Evolutionary conservation across 2,888 invertebrate genomes (phyloP).

Genomic region (Lacanobia oleracea): DNA sequence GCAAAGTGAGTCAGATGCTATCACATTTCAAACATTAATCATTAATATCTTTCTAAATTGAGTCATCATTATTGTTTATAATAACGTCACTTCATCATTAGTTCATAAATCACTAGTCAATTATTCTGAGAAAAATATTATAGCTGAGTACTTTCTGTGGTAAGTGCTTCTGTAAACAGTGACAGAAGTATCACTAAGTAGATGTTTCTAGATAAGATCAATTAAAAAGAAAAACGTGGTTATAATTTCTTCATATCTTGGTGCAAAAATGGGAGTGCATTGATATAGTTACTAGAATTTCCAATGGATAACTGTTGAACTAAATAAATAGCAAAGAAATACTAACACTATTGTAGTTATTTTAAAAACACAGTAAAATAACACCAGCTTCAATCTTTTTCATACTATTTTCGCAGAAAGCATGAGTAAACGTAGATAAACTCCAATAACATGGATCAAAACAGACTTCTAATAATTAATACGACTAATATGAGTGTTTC

Average conservation of each 20-base stretch:
- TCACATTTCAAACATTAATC: constrained; percentile 27
- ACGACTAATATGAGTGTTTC: background rate
- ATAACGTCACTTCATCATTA: constrained; percentile 3
- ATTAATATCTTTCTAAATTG: constrained; percentile 22
- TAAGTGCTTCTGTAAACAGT: background rate
- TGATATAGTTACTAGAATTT: background rate
- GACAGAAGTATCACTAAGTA: background rate
- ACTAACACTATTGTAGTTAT: background rate
- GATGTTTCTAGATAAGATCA: background rate
- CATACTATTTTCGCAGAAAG: background rate
- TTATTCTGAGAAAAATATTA: background rate
- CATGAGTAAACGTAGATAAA: background rate
- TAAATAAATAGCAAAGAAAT: background rate
- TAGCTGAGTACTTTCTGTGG: background rate
- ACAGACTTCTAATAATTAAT: background rate
- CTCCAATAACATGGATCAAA: background rate
- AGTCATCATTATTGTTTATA: constrained; percentile 23
- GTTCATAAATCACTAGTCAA: background rate
- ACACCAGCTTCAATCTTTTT: background rate
- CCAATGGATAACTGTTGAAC: background rate
- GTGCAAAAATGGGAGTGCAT: background rate
- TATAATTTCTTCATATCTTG: background rate
- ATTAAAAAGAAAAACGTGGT: background rate
- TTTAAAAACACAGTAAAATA: background rate
- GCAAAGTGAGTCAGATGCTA: constrained; percentile 23